Evolutionary conservation across 2,888 invertebrate species (phyloP), one percentile per base, ranked within the genome.

Genomic region (Tridacna gigas): DNA sequence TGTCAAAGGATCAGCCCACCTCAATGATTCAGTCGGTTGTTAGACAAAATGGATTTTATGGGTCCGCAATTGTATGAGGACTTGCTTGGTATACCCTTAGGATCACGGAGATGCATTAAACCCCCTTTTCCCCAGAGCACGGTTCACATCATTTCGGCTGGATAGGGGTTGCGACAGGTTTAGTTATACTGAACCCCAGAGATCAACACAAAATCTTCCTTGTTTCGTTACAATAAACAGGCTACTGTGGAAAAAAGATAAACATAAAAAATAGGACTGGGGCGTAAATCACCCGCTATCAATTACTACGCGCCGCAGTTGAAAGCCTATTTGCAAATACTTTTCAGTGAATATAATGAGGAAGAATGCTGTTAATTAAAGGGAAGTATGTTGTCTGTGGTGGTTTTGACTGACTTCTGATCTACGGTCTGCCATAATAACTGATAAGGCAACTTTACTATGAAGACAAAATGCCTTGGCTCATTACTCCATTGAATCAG

Each of bases 331-430:
- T 71, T 67, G 37, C 48, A 48, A 69, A 69, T 69, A 22, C 26
- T 67, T 67, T 67, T 37, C 37, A 20, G 67, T 45, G 26, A 25
- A 73, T 51, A 74, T 71, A 82, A 79, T 73, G 77, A 61, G 56
- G 63, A 13, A 65, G 83, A 83, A 83, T 83, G 77, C 69, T 25
- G 74, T 37, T 83, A 83, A 83, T 83, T 83, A 80, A 83, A 80
- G 77, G 67, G 74, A 63, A 37, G 61, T 69, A 77, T 77, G 48
- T 45, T 18, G 25, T 20, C 22, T 9, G 9, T 20, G 63, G 63
- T 47, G 28, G 15, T 45, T 20, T 75, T 22, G 45, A 51, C 71
- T 51, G 48, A 71, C n/a, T 22, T 45, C 25, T 15, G 63, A 75
- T 75, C 47, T 75, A 63, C 45, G 22, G n/a, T 25, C 9, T 63